A percentile compares a stretch with the other conserved stretches of the same genome.
Evolutionary conservation across 2,113 vertebrate genomes (phyloP).

Genomic region (Ploceus nigricollis): DNA sequence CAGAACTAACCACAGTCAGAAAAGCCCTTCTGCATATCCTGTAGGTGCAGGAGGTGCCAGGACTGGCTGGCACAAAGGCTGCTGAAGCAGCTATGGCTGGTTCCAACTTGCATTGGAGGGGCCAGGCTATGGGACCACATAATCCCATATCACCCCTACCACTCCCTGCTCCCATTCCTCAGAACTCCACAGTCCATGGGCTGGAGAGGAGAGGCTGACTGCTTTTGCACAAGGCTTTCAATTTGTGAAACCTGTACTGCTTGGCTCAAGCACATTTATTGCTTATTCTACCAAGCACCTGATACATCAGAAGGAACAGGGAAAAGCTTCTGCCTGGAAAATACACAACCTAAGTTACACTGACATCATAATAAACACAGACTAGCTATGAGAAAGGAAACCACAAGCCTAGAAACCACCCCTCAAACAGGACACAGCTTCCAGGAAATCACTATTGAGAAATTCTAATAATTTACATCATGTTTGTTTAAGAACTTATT

Average conservation of each 20-base stretch:
- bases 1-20: neutral
- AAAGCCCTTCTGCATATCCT: fast-evolving
- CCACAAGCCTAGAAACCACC: neutral
- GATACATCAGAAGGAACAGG: neutral
- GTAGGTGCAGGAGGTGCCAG: neutral
- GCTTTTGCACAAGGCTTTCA: neutral
- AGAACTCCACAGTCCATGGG: neutral
- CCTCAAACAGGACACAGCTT: neutral
- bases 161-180: neutral
- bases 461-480: neutral
- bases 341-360: neutral
- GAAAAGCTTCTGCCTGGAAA: neutral
- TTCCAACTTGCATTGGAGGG: neutral
- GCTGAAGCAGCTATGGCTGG: neutral
- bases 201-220: neutral
- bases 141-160: fast-evolving
- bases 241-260: neutral
- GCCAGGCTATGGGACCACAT: neutral
- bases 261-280: neutral
- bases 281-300: neutral
- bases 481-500: neutral
- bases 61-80: neutral
- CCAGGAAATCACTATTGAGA: neutral
- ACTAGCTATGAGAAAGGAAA: neutral
- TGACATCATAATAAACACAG: neutral